Conservation (phyloP, 2,888 invertebrate species). For the Brenthis hecate region DNA sequence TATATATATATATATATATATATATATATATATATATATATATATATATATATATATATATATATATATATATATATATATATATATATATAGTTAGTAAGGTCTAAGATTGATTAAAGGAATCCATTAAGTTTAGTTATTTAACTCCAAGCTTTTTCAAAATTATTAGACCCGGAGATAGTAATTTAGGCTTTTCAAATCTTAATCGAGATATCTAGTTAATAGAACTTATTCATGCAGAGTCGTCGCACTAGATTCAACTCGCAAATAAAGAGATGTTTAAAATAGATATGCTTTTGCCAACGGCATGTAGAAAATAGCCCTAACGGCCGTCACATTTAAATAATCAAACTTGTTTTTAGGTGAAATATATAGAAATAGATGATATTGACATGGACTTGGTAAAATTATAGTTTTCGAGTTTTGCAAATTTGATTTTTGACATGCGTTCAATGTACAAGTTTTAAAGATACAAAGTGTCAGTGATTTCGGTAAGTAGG, state of each 20-base stretch:
- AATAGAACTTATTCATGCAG: conserved; percentile 17
- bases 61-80: background rate
- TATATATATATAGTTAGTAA: background rate
- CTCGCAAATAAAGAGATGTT: conserved; percentile 22
- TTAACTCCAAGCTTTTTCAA: background rate
- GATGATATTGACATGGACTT: conserved; percentile 4
- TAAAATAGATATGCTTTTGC: conserved; percentile 15
- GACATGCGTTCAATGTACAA: background rate
- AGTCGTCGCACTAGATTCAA: conserved; percentile 10
- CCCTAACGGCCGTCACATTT: conserved; percentile 12
- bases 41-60: background rate
- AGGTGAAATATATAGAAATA: background rate
- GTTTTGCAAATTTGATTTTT: conserved; percentile 1
- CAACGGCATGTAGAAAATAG: conserved; percentile 7
- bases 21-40: no score
- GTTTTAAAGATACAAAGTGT: background rate
- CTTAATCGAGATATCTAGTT: conserved; percentile 25
- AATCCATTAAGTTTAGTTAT: background rate
- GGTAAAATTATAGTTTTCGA: background rate
- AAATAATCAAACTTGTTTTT: conserved; percentile 10
- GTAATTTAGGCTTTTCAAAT: conserved; percentile 16
- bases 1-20: background rate
- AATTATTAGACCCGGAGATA: background rate
- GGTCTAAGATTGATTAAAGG: no score
- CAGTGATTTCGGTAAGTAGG: no score